phyloP scores from a whole-genome alignment of 2,888 invertebrate genomes.

The Electrophaes corylata region DNA sequence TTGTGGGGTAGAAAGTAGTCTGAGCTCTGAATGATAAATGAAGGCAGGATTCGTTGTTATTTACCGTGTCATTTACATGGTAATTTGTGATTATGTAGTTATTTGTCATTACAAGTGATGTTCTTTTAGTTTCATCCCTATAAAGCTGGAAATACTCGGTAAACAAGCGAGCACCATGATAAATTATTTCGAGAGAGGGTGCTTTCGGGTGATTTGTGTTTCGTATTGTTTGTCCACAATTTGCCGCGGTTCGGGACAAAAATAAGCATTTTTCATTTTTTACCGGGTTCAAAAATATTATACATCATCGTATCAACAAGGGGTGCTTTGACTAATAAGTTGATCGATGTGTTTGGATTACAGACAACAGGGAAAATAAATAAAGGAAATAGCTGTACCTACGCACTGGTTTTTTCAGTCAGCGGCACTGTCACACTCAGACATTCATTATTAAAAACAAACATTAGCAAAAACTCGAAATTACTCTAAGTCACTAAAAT shows the following conservation, averaged over 20 bases:
- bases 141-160: conserved; percentile 38
- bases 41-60: neutral
- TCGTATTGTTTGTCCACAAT: conserved; percentile 34
- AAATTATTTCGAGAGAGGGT: conserved; percentile 39
- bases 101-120: conserved; percentile 24
- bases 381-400: neutral
- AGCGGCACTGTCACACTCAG: neutral
- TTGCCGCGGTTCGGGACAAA: conserved; percentile 23
- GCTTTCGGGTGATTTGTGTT: conserved; percentile 41
- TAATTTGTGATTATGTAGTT: neutral
- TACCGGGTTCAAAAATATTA: conserved; percentile 4
- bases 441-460: too few relatives aligned
- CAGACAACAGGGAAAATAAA: conserved; percentile 8
- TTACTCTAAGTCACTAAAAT: too few relatives aligned
- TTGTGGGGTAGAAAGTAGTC: too few relatives aligned
- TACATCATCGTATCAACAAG: conserved; percentile 15
- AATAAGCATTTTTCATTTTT: conserved; percentile 26
- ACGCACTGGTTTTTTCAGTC: neutral
- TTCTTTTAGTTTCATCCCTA: conserved; percentile 34
- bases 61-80: neutral
- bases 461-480: too few relatives aligned
- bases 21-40: neutral
- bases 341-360: conserved; percentile 23
- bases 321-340: conserved; percentile 15
- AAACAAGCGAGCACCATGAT: conserved; percentile 36